phyloP scores from a whole-genome alignment of 2,797 vertebrate genomes.

The Leptoclinus maculatus region DNA sequence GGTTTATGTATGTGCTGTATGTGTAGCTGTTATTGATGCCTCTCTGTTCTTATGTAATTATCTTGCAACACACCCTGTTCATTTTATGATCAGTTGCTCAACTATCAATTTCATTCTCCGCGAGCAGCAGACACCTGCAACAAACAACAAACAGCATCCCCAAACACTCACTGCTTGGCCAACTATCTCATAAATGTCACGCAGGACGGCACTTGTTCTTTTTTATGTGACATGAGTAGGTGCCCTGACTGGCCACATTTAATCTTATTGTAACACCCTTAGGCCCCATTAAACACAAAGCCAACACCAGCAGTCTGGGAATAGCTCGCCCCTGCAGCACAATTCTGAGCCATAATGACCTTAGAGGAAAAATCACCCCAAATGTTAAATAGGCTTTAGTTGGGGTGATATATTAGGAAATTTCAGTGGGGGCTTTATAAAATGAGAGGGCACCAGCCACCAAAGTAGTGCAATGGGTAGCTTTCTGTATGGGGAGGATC shows the following conservation, averaged over 20 bases:
- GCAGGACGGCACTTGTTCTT: conserved; percentile 68
- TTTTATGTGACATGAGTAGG: conserved; percentile 78
- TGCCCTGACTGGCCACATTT: conserved; percentile 73
- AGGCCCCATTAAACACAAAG: conserved; percentile 73
- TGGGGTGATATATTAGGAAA: conserved; percentile 22
- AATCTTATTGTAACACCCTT: conserved; percentile 74
- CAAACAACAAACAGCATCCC: conserved; percentile 63
- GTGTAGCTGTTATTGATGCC: not conserved
- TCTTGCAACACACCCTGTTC: conserved; percentile 37
- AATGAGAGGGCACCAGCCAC: conserved; percentile 26
- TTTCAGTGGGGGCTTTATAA: conserved; percentile 7
- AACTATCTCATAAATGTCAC: conserved; percentile 76
- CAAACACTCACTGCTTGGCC: conserved; percentile 59
- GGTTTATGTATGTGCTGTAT: not conserved
- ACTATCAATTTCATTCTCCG: conserved; percentile 38
- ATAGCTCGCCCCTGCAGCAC: conserved; percentile 40
- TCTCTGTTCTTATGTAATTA: conserved; percentile 42
- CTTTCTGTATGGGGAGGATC: not conserved
- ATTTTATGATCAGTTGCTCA: conserved; percentile 52
- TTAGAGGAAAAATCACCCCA: conserved; percentile 51
- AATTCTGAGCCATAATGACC: conserved; percentile 41
- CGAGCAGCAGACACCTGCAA: conserved; percentile 56
- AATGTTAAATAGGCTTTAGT: conserved; percentile 49
- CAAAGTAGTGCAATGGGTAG: conserved; percentile 19
- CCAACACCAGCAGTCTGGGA: conserved; percentile 58